A percentile compares a stretch with the other conserved stretches of the same genome.
phyloP scores from a whole-genome alignment of 2,797 vertebrate genomes.

The Pseudochromis fuscus region DNA sequence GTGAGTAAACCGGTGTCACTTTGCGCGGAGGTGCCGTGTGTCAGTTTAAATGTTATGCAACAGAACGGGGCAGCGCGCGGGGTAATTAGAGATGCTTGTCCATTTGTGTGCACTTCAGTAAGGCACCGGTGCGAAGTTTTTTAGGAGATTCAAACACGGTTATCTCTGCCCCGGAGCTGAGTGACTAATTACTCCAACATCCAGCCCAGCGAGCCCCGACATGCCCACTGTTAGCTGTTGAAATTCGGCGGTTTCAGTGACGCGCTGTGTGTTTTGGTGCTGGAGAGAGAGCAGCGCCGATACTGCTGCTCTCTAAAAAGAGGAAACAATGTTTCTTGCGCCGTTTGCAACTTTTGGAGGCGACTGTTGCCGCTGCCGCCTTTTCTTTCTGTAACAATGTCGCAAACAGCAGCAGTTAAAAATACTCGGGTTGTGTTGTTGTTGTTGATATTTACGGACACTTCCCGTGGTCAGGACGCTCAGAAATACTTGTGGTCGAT shows the following conservation, averaged over 20 bases:
- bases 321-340: slow-evolving; percentile 44
- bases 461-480: not conserved
- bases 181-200: too few relatives aligned
- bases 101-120: too few relatives aligned
- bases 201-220: not conserved
- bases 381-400: slow-evolving; percentile 5
- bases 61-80: slow-evolving; percentile 23
- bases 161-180: too few relatives aligned
- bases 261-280: not conserved
- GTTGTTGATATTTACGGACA: not conserved
- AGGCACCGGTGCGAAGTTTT: too few relatives aligned
- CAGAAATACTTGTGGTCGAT: not conserved
- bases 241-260: not conserved
- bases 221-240: not conserved
- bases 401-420: not conserved
- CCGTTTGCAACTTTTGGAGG: slow-evolving; percentile 54
- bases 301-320: too few relatives aligned
- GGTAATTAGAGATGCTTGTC: slow-evolving; percentile 54
- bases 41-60: slow-evolving; percentile 53
- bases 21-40: slow-evolving; percentile 34
- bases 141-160: too few relatives aligned
- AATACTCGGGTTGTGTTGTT: not conserved
- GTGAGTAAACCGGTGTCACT: slow-evolving; percentile 61
- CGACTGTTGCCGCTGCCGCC: slow-evolving; percentile 27
- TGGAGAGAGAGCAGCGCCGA: too few relatives aligned